These are phyloP conservation scores for Sceloporus undulatus DNA, from an alignment of 2,113 vertebrate species.

Conservation along the genomic window DNA sequence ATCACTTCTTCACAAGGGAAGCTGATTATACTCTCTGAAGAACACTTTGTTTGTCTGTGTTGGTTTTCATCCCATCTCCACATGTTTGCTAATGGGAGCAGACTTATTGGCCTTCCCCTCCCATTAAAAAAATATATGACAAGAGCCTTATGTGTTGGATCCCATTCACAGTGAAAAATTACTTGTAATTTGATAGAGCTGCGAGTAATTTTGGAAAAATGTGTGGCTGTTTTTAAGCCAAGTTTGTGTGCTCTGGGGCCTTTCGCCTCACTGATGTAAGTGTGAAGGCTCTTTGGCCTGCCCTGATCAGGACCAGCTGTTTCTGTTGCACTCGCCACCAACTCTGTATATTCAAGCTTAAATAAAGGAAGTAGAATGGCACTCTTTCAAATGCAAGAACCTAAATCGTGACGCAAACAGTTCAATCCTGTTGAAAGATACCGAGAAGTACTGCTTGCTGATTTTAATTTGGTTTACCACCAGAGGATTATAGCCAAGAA, in stretches of 20 bases:
- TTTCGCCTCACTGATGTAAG: slow-evolving; percentile 55
- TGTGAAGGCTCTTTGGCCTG: slow-evolving; percentile 41
- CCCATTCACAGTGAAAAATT: slow-evolving; percentile 52
- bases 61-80: background rate
- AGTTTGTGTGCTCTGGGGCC: slow-evolving; percentile 40
- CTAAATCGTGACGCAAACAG: no score
- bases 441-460: background rate
- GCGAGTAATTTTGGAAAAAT: slow-evolving; percentile 70
- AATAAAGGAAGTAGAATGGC: slow-evolving; percentile 10
- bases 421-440: background rate
- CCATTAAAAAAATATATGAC: background rate
- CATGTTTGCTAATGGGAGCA: slow-evolving; percentile 38
- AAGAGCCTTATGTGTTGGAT: slow-evolving; percentile 38
- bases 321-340: background rate
- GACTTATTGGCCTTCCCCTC: slow-evolving; percentile 1
- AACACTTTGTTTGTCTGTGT: background rate
- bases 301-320: slow-evolving; percentile 58
- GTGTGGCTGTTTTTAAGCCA: slow-evolving; percentile 40
- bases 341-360: slow-evolving; percentile 39
- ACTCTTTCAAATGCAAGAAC: background rate
- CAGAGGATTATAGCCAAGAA: background rate
- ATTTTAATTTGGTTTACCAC: background rate
- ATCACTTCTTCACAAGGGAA: slow-evolving; percentile 36
- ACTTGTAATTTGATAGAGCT: slow-evolving; percentile 57
- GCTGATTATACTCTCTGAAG: background rate